phyloP scores from a whole-genome alignment of 1,140 invertebrate species.

The Anastrepha obliqua region DNA sequence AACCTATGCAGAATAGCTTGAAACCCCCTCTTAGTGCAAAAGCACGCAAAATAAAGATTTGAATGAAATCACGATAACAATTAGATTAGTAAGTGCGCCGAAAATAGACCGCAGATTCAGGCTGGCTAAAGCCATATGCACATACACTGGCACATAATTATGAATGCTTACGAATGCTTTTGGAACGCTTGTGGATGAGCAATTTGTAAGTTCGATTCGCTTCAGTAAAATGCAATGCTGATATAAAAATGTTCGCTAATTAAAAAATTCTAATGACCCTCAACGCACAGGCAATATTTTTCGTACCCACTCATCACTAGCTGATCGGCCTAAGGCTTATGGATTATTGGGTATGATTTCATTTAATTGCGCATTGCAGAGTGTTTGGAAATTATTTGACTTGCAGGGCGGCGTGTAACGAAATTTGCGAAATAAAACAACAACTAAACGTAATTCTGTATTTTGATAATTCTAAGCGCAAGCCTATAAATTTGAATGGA shows the following conservation, averaged over 20 bases:
- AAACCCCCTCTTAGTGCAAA: too few relatives aligned
- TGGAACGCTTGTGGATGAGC: neutral
- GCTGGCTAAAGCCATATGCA: neutral
- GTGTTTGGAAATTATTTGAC: neutral
- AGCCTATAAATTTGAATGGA: neutral
- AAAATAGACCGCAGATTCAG: neutral
- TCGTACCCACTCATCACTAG: too few relatives aligned
- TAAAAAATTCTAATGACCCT: neutral
- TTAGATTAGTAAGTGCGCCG: slow-evolving; percentile 10
- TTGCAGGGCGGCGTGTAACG: too few relatives aligned
- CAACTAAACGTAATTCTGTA: neutral
- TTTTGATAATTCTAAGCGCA: neutral
- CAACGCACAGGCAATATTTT: neutral
- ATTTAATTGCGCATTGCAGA: neutral
- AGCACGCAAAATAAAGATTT: neutral
- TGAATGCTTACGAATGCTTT: too few relatives aligned
- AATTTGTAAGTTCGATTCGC: neutral
- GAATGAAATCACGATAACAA: neutral
- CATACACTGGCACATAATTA: neutral
- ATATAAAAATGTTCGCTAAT: neutral
- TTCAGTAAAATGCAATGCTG: neutral
- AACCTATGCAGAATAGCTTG: too few relatives aligned
- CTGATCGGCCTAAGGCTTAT: neutral
- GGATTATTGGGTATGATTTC: neutral
- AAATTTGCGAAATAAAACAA: neutral